Evolutionary conservation across 2,888 invertebrate genomes (phyloP), one percentile per base, ranked within the genome.

Genomic region (Morpho helenor): DNA sequence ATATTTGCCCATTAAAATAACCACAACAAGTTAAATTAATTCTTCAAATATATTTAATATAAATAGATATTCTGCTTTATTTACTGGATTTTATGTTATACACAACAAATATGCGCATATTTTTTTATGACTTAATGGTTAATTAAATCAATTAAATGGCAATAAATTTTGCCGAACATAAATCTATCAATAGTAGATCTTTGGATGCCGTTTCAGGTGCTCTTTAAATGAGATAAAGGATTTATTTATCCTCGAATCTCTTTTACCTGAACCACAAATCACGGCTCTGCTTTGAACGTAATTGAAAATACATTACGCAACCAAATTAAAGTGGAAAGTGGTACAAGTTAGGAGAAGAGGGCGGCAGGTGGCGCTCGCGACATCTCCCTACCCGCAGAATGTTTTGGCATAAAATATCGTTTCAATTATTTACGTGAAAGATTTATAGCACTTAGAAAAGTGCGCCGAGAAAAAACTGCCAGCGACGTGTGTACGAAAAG

Each of bases 371-470:
- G 82, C 70, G 59, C 69, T 67, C 70, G 81, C 80, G 82, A 82
- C 87, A 82, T 77, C 82, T 78, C 85, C 84, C 84, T 76, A 77
- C 82, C 85, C 76, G 80, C 83, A 86, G 87, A 88, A 90, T 89
- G 89, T 88, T 90, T 89, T 87, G 90, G 90, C 90, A 90, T 91
- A 91, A 91, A 91, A 91, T 91, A 91, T 91, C 87, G 91, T 90
- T 91, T 91, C 91, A 91, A 91, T 91, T 91, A 91, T 91, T 91
- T 91, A 91, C 89, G 87, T 84, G 87, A 82, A 77, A 90, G 90
- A 90, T 90, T 90, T 90, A 90, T 90, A 59, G 87, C 81, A 87
- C 89, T 90, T 90, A 87, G 88, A 88, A 87, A 90, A 90, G 87
- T 88, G 89, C 87, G 89, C 89, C 76, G 82, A 82, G 88, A 90